phyloP scores from a whole-genome alignment of 2,888 invertebrate species.

The Latrodectus elegans region DNA sequence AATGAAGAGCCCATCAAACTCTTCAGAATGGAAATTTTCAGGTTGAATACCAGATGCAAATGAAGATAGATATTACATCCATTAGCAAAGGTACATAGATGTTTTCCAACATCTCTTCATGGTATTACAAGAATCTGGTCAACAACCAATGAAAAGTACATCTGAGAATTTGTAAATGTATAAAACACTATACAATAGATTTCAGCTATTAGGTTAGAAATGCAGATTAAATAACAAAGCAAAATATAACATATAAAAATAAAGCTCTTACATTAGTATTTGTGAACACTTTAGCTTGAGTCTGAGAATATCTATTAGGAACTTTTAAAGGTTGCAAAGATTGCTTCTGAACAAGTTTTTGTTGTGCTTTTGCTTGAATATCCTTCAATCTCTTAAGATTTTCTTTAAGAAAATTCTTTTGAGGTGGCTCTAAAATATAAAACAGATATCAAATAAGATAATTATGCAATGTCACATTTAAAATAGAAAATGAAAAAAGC shows the following conservation, averaged over 20 bases:
- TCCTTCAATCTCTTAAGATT: constrained; percentile 49
- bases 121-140: no score
- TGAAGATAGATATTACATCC: no score
- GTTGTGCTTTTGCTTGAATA: constrained; percentile 38
- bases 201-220: background rate
- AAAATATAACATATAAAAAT: background rate
- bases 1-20: no score
- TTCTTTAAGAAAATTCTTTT: constrained; percentile 53
- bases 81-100: no score
- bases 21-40: no score
- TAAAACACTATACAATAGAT: background rate
- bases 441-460: background rate
- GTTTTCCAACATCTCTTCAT: no score
- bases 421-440: constrained; percentile 18
- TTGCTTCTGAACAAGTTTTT: constrained; percentile 36
- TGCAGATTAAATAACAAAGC: no score
- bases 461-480: no score
- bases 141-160: no score
- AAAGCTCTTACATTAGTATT: background rate
- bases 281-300: background rate
- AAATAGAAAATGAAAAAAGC: no score
- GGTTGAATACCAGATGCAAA: no score
- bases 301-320: constrained; percentile 35
- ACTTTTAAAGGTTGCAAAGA: constrained; percentile 45
- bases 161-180: no score